These are phyloP conservation scores for Oreochromis niloticus DNA, from an alignment of 2,113 vertebrate species.

Conservation along the genomic window DNA sequence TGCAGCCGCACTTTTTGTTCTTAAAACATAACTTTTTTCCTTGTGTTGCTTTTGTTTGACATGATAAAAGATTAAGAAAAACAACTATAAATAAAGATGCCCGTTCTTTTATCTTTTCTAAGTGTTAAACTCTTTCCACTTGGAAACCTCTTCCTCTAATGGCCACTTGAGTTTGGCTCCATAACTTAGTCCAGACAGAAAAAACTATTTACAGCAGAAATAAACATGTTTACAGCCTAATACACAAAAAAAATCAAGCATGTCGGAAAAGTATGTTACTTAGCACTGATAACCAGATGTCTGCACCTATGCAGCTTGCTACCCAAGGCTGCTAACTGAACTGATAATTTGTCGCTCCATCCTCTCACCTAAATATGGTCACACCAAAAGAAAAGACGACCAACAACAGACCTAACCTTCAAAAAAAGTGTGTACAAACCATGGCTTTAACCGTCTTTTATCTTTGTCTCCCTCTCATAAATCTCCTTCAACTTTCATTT, in stretches of 20 bases:
- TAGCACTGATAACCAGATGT: neutral
- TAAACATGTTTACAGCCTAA: neutral
- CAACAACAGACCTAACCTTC: neutral
- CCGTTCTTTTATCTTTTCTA: neutral
- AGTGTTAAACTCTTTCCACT: neutral
- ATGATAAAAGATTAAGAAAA: neutral
- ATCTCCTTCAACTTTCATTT: neutral
- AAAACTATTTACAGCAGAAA: neutral
- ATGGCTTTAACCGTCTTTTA: neutral
- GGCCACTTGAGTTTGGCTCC: neutral
- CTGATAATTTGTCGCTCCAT: neutral
- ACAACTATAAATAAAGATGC: neutral
- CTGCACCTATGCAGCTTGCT: neutral
- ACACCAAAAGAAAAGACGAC: neutral
- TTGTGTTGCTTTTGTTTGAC: neutral
- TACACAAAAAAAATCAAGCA: neutral
- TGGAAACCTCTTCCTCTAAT: neutral
- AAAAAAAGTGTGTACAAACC: neutral
- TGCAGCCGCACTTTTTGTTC: neutral
- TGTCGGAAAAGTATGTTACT: neutral
- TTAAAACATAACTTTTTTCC: neutral
- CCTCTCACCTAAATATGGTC: neutral
- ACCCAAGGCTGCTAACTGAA: neutral
- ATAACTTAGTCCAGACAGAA: neutral
- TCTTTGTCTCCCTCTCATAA: neutral